Conservation (phyloP, 2,888 invertebrate species). For the Pharmacophagus antenor region DNA sequence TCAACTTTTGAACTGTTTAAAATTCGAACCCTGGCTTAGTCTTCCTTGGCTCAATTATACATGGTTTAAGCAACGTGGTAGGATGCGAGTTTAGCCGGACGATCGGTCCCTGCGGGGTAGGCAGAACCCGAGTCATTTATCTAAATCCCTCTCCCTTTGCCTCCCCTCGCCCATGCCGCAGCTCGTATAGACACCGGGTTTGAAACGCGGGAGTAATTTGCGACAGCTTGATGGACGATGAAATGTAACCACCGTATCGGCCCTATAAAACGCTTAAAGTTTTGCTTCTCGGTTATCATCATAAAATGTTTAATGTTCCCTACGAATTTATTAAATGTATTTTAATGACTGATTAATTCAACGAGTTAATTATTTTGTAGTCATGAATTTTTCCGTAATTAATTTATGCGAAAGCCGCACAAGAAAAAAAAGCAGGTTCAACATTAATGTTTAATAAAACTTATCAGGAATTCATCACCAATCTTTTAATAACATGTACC, state of each 20-base stretch:
- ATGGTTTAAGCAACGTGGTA: constrained; percentile 58
- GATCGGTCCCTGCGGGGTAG: constrained; percentile 66
- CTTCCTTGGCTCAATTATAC: constrained; percentile 50
- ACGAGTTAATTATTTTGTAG: too few relatives aligned
- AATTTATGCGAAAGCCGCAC: too few relatives aligned
- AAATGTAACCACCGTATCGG: constrained; percentile 38
- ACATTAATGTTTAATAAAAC: too few relatives aligned
- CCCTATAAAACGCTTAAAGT: constrained; percentile 9
- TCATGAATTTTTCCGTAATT: too few relatives aligned
- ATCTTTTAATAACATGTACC: too few relatives aligned
- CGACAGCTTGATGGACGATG: constrained; percentile 48
- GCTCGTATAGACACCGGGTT: constrained; percentile 34
- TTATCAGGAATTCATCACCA: too few relatives aligned
- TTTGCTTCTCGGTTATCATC: not conserved
- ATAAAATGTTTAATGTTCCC: not conserved
- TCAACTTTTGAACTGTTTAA: not conserved
- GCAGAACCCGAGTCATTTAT: constrained; percentile 58
- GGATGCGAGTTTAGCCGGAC: constrained; percentile 57
- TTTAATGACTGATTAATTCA: too few relatives aligned
- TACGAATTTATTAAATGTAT: not conserved
- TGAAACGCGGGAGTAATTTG: constrained; percentile 44
- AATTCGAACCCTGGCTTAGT: constrained; percentile 37
- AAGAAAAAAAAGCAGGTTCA: too few relatives aligned
- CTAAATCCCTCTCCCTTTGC: constrained; percentile 46
- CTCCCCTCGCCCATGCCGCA: constrained; percentile 37